Conservation (phyloP, 2,113 vertebrate genomes). For the Tetrax tetrax region DNA sequence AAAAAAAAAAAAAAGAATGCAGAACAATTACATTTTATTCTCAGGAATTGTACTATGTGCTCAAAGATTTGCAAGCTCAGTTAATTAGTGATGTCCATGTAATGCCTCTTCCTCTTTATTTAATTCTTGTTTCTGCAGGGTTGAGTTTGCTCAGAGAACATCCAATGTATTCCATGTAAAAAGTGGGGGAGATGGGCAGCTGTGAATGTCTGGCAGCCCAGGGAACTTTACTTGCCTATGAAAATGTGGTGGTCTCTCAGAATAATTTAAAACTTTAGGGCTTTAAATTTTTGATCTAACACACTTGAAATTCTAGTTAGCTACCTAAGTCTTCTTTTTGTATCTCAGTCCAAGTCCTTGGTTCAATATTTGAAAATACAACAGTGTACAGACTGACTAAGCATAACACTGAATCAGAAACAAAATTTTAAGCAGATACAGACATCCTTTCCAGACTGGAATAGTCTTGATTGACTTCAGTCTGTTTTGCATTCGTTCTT, state of each 20-base stretch:
- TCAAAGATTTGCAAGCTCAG: background rate
- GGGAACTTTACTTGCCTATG: background rate
- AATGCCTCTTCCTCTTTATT: background rate
- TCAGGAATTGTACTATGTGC: background rate
- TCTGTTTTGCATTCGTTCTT: background rate
- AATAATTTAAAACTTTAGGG: accelerated
- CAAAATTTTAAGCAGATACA: background rate
- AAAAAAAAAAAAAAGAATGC: background rate
- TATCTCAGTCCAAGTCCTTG: background rate
- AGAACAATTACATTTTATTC: background rate
- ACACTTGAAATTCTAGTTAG: background rate
- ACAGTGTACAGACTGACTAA: background rate
- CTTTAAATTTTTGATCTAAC: background rate
- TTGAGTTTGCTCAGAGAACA: background rate
- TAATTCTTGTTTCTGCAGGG: background rate
- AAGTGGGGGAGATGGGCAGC: background rate
- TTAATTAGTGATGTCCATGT: background rate
- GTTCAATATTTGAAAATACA: slow-evolving; percentile 18
- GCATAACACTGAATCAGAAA: background rate
- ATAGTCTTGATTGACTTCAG: background rate
- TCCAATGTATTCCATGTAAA: background rate
- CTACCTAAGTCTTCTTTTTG: background rate
- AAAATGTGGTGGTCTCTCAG: background rate
- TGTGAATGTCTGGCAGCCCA: background rate
- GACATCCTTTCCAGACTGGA: background rate